Evolutionary conservation across 2,888 invertebrate genomes (phyloP), one percentile per base, ranked within the genome.

Genomic region (Xiphydria camelus): DNA sequence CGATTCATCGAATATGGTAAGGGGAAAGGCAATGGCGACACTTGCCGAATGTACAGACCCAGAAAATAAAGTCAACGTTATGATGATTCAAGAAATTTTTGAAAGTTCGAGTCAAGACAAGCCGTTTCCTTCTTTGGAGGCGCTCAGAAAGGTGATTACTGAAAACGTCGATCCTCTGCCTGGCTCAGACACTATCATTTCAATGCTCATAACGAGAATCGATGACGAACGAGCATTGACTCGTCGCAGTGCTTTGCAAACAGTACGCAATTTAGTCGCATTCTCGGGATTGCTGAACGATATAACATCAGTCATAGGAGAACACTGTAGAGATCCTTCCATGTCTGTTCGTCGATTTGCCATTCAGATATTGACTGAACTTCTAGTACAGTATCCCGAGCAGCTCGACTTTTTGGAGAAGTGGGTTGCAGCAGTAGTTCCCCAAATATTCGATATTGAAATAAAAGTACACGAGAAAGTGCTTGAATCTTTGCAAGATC

Each of bases 11-110:
- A 79, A 81, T 54, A 76, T 81, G 50, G 79, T 88, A 26, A 78
- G 87, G 33, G 79, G 82, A 33, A 81, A 84, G 63, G 85, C 87
- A 2, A 78, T 87, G 51, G 66, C 76, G 3, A 76, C 82, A 7
- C 76, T 87, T 36, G 76, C 82, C 0, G 81, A 82, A 34, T 77
- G 79, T 48, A 77, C 83, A 18, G 63, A 67, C 7, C 57, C 55
- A 2, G 15, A 12, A 22, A 51, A 47, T 10, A 55, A 57, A 2
- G 2, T 29, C 40, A 4, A 43, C 47, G 12, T 21, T 18, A 29
- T 53, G 6, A 45, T 46, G 15, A 39, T 63, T 4, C 20, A 45
- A 31, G 41, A 37, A 21, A 57, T 74, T 49, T 57, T 64, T 10
- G 22, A 59, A 18, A 10, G 34, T 7, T 45, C 53, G 0, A 31